Evolutionary conservation across 1,140 invertebrate species (phyloP).

Genomic region (Drosophila albomicans): DNA sequence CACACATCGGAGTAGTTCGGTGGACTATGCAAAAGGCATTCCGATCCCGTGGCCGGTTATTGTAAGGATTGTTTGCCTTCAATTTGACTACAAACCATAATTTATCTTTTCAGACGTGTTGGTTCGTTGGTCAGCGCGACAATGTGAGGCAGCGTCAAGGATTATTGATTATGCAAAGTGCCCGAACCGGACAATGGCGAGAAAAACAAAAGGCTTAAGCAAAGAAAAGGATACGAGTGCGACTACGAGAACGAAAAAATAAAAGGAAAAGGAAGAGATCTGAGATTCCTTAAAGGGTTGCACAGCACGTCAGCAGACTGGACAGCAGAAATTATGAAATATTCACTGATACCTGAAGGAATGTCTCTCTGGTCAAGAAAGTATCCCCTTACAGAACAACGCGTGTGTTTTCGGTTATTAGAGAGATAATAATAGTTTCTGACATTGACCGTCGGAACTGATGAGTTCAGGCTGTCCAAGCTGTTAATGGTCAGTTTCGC

Average conservation of each 20-base stretch:
- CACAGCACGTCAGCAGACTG: slow-evolving; percentile 29
- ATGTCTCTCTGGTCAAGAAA: slow-evolving; percentile 38
- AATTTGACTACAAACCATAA: slow-evolving; percentile 85
- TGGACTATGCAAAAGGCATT: neutral
- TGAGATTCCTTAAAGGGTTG: slow-evolving; percentile 63
- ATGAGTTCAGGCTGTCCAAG: slow-evolving; percentile 22
- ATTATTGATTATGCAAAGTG: slow-evolving; percentile 85
- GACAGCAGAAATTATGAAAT: slow-evolving; percentile 62
- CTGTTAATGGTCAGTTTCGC: slow-evolving; percentile 81
- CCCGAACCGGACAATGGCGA: slow-evolving; percentile 72
- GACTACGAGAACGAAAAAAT: slow-evolving; percentile 22
- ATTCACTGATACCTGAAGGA: slow-evolving; percentile 55
- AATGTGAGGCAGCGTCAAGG: slow-evolving; percentile 78
- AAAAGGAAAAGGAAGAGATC: slow-evolving; percentile 28
- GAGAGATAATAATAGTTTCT: slow-evolving; percentile 80
- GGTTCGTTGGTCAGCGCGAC: slow-evolving; percentile 75
- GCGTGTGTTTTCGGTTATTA: slow-evolving; percentile 84
- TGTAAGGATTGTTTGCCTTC: slow-evolving; percentile 83
- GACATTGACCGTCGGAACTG: slow-evolving; percentile 55
- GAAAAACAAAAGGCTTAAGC: slow-evolving; percentile 79
- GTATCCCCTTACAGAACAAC: slow-evolving; percentile 76
- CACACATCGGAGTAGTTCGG: neutral
- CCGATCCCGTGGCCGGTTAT: slow-evolving; percentile 35
- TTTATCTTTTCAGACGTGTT: slow-evolving; percentile 84
- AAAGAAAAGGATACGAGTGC: slow-evolving; percentile 62